These are phyloP conservation scores for Saxicola maurus DNA, from an alignment of 2,797 vertebrate species.

Conservation along the genomic window DNA sequence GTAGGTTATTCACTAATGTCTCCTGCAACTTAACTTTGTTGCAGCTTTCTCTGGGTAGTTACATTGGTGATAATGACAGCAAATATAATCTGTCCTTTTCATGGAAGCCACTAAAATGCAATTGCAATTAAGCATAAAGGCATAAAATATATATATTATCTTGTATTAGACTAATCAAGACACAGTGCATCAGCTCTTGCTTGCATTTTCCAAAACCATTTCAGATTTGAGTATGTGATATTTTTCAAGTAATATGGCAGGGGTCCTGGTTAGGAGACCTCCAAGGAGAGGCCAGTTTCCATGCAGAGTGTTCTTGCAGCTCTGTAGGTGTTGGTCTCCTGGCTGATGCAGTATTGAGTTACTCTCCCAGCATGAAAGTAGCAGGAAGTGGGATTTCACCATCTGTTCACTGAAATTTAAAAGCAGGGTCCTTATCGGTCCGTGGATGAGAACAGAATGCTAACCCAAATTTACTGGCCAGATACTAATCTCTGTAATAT, in stretches of 20 bases:
- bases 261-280: conserved; percentile 7
- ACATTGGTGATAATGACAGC: background rate
- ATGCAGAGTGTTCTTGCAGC: conserved; percentile 14
- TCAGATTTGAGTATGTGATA: background rate
- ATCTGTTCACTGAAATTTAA: conserved; percentile 50
- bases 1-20: background rate
- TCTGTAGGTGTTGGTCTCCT: conserved; percentile 42
- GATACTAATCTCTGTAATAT: background rate
- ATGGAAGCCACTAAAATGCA: background rate
- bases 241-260: background rate
- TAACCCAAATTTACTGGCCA: conserved; percentile 1
- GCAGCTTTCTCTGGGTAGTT: background rate
- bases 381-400: conserved; percentile 41
- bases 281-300: conserved; percentile 18
- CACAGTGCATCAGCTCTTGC: background rate
- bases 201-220: background rate
- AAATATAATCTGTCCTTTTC: background rate
- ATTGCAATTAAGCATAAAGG: conserved; percentile 1
- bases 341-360: conserved; percentile 28
- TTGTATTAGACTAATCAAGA: background rate
- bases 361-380: conserved; percentile 42
- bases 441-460: background rate
- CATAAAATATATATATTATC: background rate
- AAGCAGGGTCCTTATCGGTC: conserved; percentile 22
- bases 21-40: conserved; percentile 11